phyloP scores from a whole-genome alignment of 2,113 vertebrate genomes.

The Acrocephalus arundinaceus region DNA sequence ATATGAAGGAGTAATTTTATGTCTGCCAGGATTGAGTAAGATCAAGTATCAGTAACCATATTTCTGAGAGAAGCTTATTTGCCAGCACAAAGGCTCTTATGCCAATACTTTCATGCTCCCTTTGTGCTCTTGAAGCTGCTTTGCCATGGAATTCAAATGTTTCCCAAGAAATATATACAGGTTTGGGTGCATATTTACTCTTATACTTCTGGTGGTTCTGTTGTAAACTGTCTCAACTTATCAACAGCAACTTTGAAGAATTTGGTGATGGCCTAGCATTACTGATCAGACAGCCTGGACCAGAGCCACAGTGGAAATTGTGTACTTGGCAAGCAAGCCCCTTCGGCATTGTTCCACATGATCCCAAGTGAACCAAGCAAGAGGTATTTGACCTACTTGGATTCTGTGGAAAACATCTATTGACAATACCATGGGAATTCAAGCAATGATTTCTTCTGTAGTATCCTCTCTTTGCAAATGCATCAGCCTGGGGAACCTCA shows the following conservation, averaged over 20 bases:
- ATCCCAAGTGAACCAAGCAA: not conserved
- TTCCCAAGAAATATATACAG: not conserved
- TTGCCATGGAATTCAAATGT: not conserved
- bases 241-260: conserved; percentile 1
- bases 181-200: not conserved
- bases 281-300: not conserved
- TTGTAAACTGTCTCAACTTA: not conserved
- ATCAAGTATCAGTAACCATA: not conserved
- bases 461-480: not conserved
- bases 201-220: not conserved
- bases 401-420: not conserved
- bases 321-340: not conserved
- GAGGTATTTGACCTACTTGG: conserved; percentile 6
- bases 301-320: not conserved
- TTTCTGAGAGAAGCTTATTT: not conserved
- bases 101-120: not conserved
- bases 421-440: not conserved
- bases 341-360: not conserved
- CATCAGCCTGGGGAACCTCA: not conserved
- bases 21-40: not conserved
- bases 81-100: not conserved
- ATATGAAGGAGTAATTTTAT: not conserved
- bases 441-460: not conserved
- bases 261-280: not conserved
- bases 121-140: not conserved